phyloP scores from a whole-genome alignment of 92 coral and sea anemone species.

The Desmophyllum pertusum region DNA sequence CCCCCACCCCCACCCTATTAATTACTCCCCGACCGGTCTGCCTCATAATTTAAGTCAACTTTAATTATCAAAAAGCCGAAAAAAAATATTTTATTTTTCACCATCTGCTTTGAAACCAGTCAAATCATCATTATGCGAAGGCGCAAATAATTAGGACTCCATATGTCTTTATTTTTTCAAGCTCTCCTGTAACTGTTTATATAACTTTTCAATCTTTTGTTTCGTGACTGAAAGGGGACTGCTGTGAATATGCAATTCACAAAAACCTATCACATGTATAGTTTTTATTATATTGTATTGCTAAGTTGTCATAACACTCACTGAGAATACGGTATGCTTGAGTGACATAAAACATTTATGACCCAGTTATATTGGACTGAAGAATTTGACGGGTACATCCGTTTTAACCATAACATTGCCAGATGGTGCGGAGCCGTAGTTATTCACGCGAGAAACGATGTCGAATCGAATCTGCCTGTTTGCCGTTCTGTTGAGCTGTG shows the following conservation, averaged over 20 bases:
- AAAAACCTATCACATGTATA: background rate
- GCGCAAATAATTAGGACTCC: background rate
- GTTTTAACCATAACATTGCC: background rate
- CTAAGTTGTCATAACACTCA: background rate
- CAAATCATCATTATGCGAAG: background rate
- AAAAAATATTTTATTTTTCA: background rate
- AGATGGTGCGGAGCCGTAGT: background rate
- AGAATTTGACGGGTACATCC: background rate
- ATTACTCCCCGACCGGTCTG: too few species aligned
- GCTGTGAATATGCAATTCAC: background rate
- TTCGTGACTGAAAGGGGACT: background rate
- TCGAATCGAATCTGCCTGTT: background rate
- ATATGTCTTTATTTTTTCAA: background rate
- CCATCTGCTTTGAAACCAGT: background rate
- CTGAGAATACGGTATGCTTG: background rate
- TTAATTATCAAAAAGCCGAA: background rate
- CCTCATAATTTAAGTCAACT: too few species aligned
- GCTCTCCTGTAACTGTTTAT: too few species aligned
- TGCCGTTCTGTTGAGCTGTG: background rate
- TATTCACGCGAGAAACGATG: background rate
- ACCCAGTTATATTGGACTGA: background rate
- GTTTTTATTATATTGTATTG: background rate
- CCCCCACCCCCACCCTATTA: too few species aligned
- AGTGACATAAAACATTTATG: slow-evolving; percentile 14
- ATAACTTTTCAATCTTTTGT: background rate